A percentile compares a stretch with the other conserved stretches of the same genome.
Conservation (phyloP, 2,888 invertebrate genomes). For the Xanthorhoe designata region DNA sequence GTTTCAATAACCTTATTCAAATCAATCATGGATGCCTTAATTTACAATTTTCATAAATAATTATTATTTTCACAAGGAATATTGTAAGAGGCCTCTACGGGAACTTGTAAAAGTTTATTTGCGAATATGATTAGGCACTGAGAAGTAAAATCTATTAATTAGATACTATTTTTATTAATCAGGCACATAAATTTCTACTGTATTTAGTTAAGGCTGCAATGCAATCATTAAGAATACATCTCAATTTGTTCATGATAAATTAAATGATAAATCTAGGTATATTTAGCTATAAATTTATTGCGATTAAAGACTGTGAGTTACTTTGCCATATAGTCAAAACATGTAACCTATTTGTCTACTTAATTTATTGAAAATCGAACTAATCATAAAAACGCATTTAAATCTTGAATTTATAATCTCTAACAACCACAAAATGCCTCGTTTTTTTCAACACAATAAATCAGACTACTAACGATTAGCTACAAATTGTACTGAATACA, state of each 20-base stretch:
- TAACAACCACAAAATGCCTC: not conserved
- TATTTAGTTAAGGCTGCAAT: not conserved
- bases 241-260: not conserved
- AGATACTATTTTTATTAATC: not conserved
- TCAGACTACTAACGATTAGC: too few species aligned
- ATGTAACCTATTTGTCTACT: too few species aligned
- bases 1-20: conserved; percentile 8
- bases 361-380: too few species aligned
- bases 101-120: not conserved
- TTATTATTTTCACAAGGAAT: not conserved
- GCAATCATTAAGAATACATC: not conserved
- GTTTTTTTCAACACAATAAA: too few species aligned
- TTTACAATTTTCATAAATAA: not conserved
- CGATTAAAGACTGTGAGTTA: not conserved
- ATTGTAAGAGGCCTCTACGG: not conserved
- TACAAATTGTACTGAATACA: conserved; percentile 1
- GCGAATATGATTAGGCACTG: not conserved
- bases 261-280: not conserved
- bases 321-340: not conserved
- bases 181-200: not conserved
- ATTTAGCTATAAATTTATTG: not conserved
- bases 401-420: not conserved
- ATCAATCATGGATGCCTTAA: not conserved
- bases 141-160: not conserved
- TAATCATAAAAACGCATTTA: not conserved